These are phyloP conservation scores for Boloria selene DNA, from an alignment of 2,888 invertebrate genomes.

Conservation along the genomic window DNA sequence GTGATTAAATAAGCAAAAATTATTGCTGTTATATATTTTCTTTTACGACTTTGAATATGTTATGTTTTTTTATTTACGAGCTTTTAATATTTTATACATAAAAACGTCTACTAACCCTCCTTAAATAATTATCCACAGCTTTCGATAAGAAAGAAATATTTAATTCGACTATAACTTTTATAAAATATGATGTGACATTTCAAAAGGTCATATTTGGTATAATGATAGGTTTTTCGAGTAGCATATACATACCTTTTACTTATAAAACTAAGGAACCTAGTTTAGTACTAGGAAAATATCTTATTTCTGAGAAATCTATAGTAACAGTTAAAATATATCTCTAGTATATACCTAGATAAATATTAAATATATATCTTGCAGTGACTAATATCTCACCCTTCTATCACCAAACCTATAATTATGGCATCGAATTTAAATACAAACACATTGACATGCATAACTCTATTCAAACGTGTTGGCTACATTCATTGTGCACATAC, in stretches of 20 bases:
- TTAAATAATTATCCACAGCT: background rate
- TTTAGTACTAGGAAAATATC: too few relatives aligned
- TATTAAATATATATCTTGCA: constrained; percentile 7
- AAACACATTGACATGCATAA: constrained; percentile 61
- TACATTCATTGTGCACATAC: constrained; percentile 58
- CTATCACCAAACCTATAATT: constrained; percentile 36
- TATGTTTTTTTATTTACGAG: background rate
- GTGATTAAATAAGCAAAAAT: constrained; percentile 11
- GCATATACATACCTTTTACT: too few relatives aligned
- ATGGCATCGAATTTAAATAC: constrained; percentile 42
- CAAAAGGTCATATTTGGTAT: too few relatives aligned
- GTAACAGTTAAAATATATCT: too few relatives aligned
- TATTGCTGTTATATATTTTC: background rate
- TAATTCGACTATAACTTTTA: background rate
- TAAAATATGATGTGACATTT: too few relatives aligned
- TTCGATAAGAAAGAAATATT: background rate
- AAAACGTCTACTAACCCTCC: background rate
- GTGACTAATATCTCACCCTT: constrained; percentile 32
- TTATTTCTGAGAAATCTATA: too few relatives aligned
- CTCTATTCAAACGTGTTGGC: constrained; percentile 53
- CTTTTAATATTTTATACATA: constrained; percentile 1
- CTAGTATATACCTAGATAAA: too few relatives aligned
- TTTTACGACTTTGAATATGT: background rate
- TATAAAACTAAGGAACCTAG: too few relatives aligned
- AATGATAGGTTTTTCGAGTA: too few relatives aligned